Percentiles rank a stretch among this genome's conserved stretches.
These are phyloP conservation scores for Conomelus anceps DNA, from an alignment of 2,888 invertebrate species.

Conservation along the genomic window DNA sequence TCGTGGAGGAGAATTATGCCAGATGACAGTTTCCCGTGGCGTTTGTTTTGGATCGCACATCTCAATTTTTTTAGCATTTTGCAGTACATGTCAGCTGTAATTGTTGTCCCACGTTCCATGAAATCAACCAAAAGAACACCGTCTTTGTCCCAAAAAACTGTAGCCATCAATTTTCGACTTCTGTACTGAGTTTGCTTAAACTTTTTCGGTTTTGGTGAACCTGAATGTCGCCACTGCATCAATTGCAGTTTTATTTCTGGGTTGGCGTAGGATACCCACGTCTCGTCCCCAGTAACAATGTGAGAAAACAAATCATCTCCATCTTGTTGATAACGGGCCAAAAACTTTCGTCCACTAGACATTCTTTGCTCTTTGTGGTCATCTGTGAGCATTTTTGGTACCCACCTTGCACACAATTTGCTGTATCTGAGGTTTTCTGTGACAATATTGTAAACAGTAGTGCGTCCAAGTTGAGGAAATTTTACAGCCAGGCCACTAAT, in stretches of 20 bases:
- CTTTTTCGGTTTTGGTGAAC: neutral
- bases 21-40: too few relatives aligned
- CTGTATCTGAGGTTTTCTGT: slow-evolving; percentile 12
- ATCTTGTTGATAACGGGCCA: slow-evolving; percentile 17
- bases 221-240: slow-evolving; percentile 15
- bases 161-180: slow-evolving; percentile 6
- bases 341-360: slow-evolving; percentile 12
- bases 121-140: too few relatives aligned
- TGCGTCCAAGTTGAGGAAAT: neutral
- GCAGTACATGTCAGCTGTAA: too few relatives aligned
- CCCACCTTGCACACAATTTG: too few relatives aligned
- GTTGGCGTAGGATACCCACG: slow-evolving; percentile 16
- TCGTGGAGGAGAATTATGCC: too few relatives aligned
- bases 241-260: slow-evolving; percentile 19
- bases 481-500: neutral
- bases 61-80: too few relatives aligned
- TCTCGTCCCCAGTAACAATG: slow-evolving; percentile 22
- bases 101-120: too few relatives aligned
- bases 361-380: slow-evolving; percentile 23
- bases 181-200: neutral
- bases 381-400: slow-evolving; percentile 17
- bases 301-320: slow-evolving; percentile 23
- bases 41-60: too few relatives aligned
- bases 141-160: neutral
- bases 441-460: slow-evolving; percentile 9